Evolutionary conservation across 2,113 vertebrate genomes (phyloP).

Genomic region (Crotalus horridus): DNA sequence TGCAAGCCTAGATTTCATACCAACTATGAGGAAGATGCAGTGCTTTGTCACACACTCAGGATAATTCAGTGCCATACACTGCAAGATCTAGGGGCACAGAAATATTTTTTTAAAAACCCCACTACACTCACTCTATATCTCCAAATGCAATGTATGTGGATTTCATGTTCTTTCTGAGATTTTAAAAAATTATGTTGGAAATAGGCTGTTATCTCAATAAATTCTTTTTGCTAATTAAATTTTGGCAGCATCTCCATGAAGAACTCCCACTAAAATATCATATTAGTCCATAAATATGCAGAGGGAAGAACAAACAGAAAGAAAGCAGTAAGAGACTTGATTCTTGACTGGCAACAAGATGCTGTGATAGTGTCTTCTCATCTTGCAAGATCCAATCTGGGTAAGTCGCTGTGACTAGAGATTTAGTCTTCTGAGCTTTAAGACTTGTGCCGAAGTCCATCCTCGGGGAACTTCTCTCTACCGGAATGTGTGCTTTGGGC

Average conservation of each 20-base stretch:
- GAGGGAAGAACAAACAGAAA: neutral
- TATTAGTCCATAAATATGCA: neutral
- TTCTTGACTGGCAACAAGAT: neutral
- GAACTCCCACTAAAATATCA: neutral
- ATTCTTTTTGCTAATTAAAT: neutral
- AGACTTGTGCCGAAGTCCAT: neutral
- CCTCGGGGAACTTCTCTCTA: neutral
- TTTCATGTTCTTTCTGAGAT: neutral
- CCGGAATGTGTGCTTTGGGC: neutral
- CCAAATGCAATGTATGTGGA: neutral
- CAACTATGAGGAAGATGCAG: neutral
- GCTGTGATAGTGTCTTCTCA: neutral
- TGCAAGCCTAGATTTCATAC: neutral
- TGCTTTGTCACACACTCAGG: neutral
- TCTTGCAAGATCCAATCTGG: neutral
- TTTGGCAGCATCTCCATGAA: neutral
- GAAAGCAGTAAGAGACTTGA: neutral
- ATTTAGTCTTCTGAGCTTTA: neutral
- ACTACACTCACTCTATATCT: neutral
- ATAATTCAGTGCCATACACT: neutral
- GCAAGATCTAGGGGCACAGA: neutral
- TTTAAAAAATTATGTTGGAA: neutral
- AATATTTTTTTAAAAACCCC: neutral
- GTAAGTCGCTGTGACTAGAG: neutral
- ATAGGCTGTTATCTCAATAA: neutral